Evolutionary conservation across 2,888 invertebrate genomes (phyloP), one percentile per base, ranked within the genome.

Genomic region (Geotrupes spiniger): DNA sequence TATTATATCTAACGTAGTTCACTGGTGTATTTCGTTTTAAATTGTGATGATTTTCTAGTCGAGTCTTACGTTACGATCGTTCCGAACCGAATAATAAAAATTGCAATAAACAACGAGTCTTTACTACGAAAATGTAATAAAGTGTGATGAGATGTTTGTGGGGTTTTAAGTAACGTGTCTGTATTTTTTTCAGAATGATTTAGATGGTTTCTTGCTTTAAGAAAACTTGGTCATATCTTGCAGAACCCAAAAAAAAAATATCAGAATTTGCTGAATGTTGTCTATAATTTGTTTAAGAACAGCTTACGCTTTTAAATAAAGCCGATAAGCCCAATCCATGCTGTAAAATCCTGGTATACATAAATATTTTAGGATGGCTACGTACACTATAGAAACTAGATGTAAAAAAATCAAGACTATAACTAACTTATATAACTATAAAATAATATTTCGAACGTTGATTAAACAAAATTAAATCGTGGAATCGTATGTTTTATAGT

Each of bases 401-500:
- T 33, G 33, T 33, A 33, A 33, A 33, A 33, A 33, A 10, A 2
- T 10, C 14, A 33, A 29, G 29, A 29, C 29, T 29, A 29, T 29
- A 6, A 29, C 9, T 14, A 33, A 14, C 8, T 33, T 33, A 14
- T 14, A 31, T 14, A 33, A 14, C 15, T 33, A 14, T 33, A 33
- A 33, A 10, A n/a, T n/a, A 33, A 9, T 33, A 33, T 33, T 33
- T 33, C 33, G 33, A 33, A 8, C 2, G 33, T 33, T 33, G 12
- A 29, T 29, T 11, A 29, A 29, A 12, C 33, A 8, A 10, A 33
- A 33, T 6, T 10, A 33, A 33, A 33, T 33, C 14, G 15, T 33
- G 15, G 8, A 33, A 33, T 33, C 11, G 29, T 33, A 58, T 57
- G 58, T 60, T 57, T 54, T 54, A 54, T 59, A 58, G 55, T 54